These are phyloP conservation scores for Hipparchia semele DNA, from an alignment of 2,888 invertebrate species.

Conservation along the genomic window DNA sequence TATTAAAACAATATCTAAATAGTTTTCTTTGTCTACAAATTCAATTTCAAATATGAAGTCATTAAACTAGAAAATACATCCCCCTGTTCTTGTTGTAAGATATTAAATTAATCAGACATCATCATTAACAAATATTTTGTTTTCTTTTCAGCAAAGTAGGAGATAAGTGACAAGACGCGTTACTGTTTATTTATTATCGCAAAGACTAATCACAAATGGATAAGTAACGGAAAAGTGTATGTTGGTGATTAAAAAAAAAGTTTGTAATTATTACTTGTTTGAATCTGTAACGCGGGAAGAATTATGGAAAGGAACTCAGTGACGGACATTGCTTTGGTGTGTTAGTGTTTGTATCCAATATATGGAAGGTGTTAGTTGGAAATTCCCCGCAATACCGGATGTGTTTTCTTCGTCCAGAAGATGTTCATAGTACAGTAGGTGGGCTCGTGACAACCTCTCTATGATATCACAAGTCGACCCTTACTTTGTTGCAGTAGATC, in stretches of 20 bases:
- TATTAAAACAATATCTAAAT: no score
- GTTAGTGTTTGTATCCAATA: conserved; percentile 81
- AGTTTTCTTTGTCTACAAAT: no score
- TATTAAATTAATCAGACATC: not conserved
- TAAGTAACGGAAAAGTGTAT: conserved; percentile 78
- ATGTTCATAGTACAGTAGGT: conserved; percentile 59
- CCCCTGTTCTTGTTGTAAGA: no score
- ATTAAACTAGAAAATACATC: no score
- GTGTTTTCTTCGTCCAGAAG: conserved; percentile 58
- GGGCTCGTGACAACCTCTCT: conserved; percentile 59
- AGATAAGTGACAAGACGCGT: conserved; percentile 54
- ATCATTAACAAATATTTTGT: conserved; percentile 26
- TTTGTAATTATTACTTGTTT: conserved; percentile 56
- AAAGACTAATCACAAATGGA: conserved; percentile 74
- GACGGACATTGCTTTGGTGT: conserved; percentile 79
- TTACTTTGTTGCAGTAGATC: not conserved
- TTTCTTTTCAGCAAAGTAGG: conserved; percentile 74
- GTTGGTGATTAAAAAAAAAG: conserved; percentile 65
- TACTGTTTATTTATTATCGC: conserved; percentile 82
- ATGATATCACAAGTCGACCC: conserved; percentile 62
- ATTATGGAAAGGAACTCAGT: conserved; percentile 60
- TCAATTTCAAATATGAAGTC: no score
- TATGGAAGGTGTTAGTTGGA: conserved; percentile 74
- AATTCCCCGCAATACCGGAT: conserved; percentile 71
- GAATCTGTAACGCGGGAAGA: conserved; percentile 65